Evolutionary conservation across 92 coral and sea anemone genomes (phyloP).

Genomic region (Palythoa caribaeorum): DNA sequence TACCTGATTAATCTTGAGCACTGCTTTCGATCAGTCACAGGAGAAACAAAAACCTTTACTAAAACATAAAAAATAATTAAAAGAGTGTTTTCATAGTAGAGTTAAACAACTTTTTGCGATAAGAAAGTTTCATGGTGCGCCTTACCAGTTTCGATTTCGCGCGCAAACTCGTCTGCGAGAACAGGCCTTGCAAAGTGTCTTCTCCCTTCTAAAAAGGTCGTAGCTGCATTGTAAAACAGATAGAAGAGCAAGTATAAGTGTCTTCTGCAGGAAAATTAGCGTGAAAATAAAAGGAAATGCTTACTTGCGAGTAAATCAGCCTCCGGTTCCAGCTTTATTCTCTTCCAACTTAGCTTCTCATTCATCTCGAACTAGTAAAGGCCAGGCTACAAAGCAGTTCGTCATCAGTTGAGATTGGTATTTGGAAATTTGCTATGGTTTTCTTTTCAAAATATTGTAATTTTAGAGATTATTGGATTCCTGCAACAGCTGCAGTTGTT

Average conservation of each 20-base stretch:
- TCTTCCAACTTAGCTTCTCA: conserved; percentile 1
- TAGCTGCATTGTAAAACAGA: background rate
- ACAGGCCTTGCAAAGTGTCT: conserved; percentile 67
- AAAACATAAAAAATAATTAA: background rate
- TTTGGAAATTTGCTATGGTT: background rate
- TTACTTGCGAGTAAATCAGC: background rate
- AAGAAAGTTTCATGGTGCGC: background rate
- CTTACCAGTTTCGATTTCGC: conserved; percentile 83
- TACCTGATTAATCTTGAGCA: conserved; percentile 87
- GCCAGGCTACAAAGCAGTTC: conserved; percentile 19
- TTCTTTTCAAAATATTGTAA: background rate
- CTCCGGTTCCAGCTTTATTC: background rate
- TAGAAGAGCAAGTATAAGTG: background rate
- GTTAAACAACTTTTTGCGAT: background rate
- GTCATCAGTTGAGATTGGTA: background rate
- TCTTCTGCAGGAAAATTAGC: background rate
- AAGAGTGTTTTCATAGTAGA: background rate
- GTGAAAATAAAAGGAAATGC: background rate
- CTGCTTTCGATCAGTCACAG: conserved; percentile 73
- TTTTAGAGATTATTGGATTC: conserved; percentile 1
- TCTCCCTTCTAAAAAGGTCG: background rate
- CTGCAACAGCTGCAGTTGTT: conserved; percentile 25
- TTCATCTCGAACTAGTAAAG: conserved; percentile 12
- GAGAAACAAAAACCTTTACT: conserved; percentile 84
- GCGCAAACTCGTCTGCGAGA: conserved; percentile 83